phyloP scores from a whole-genome alignment of 2,888 invertebrate genomes.

The Cacoxenus indagator region DNA sequence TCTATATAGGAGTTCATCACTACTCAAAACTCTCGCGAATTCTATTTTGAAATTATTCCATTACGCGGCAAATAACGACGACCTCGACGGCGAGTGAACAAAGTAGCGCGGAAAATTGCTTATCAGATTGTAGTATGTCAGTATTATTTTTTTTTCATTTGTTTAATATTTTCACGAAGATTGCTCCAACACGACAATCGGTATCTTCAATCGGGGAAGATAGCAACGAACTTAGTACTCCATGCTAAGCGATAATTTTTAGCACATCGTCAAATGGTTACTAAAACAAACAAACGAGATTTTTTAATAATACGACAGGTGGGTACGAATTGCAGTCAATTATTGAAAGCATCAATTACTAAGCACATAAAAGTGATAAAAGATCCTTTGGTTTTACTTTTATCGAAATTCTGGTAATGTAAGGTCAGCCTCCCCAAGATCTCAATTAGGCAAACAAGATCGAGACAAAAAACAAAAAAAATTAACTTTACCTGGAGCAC shows the following conservation, averaged over 20 bases:
- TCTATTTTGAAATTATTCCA: not conserved
- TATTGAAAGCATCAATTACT: not conserved
- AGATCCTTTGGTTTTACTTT: no score
- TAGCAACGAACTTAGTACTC: conserved; percentile 31
- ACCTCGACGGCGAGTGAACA: not conserved
- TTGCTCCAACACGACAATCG: conserved; percentile 2
- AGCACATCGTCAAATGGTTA: conserved; percentile 43
- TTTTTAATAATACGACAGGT: conserved; percentile 50
- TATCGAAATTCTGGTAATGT: no score
- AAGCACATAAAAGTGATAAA: no score
- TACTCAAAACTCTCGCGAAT: not conserved
- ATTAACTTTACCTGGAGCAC: no score
- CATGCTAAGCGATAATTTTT: conserved; percentile 41
- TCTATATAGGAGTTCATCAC: not conserved
- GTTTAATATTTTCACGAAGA: not conserved
- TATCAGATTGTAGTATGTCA: not conserved
- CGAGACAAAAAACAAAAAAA: no score
- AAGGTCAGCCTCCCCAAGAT: no score
- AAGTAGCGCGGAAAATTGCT: not conserved
- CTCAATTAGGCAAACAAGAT: no score
- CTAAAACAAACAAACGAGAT: conserved; percentile 42
- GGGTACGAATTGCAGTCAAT: conserved; percentile 17
- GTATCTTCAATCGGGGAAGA: conserved; percentile 4
- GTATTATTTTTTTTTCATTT: not conserved
- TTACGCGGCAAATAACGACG: not conserved